Evolutionary conservation across 2,113 vertebrate genomes (phyloP).

Genomic region (Galeopterus variegatus): DNA sequence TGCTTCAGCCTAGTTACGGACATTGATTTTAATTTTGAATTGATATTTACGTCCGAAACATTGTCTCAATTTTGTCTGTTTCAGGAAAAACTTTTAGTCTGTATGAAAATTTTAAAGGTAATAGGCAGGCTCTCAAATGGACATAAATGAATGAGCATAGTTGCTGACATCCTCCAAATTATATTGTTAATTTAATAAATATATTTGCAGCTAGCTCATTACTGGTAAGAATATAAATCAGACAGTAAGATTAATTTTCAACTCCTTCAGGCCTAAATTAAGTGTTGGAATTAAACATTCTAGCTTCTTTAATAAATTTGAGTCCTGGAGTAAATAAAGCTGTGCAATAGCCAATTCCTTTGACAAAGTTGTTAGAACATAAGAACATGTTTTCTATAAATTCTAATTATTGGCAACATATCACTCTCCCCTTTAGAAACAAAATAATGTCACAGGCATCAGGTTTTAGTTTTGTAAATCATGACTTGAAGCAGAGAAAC

Average conservation of each 20-base stretch:
- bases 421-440: slow-evolving; percentile 18
- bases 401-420: slow-evolving; percentile 16
- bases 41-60: slow-evolving; percentile 42
- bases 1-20: not conserved
- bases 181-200: not conserved
- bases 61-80: slow-evolving; percentile 3
- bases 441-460: not conserved
- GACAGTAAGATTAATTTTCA: slow-evolving; percentile 41
- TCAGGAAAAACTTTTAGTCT: slow-evolving; percentile 33
- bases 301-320: slow-evolving; percentile 1
- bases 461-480: not conserved
- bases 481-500: not conserved
- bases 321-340: not conserved
- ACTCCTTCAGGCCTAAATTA: not conserved
- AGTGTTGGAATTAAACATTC: slow-evolving; percentile 17
- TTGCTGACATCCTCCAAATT: not conserved
- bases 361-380: not conserved
- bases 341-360: not conserved
- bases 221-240: slow-evolving; percentile 39
- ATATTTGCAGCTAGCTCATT: slow-evolving; percentile 35
- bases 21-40: slow-evolving; percentile 20
- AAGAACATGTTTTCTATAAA: not conserved
- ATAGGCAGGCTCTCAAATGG: not conserved
- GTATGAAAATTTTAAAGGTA: slow-evolving; percentile 55
- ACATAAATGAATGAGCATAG: not conserved